Evolutionary conservation across 2,888 invertebrate species (phyloP).

Genomic region (Neria commutata): DNA sequence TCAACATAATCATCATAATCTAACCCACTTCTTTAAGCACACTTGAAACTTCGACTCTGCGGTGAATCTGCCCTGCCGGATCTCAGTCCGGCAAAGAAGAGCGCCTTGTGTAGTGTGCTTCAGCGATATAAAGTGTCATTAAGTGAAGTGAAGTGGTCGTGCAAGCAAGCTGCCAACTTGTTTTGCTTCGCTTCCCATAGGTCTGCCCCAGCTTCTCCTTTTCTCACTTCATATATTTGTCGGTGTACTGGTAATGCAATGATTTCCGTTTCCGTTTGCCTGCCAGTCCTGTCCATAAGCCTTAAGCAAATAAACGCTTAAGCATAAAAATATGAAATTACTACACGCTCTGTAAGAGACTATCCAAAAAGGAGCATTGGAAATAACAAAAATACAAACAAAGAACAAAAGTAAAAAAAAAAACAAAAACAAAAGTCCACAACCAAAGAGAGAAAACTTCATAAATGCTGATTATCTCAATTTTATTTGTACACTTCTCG

Average conservation of each 20-base stretch:
- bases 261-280: no score
- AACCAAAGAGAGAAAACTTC: constrained; percentile 29
- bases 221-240: no score
- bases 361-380: constrained; percentile 12
- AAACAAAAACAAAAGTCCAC: no score
- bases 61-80: background rate
- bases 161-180: constrained; percentile 27
- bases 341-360: constrained; percentile 32
- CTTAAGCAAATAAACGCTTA: constrained; percentile 45
- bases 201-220: background rate
- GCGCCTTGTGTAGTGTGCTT: background rate
- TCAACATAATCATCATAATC: background rate
- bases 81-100: no score
- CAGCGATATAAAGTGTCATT: constrained; percentile 52
- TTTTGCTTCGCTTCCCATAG: background rate
- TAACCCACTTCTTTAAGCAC: background rate
- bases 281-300: no score
- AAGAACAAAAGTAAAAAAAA: constrained; percentile 5
- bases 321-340: constrained; percentile 50
- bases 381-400: constrained; percentile 15
- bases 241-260: no score
- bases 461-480: constrained; percentile 47
- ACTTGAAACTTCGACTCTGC: background rate
- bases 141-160: constrained; percentile 44
- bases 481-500: constrained; percentile 5